These are phyloP conservation scores for Ctenochaetus hawaiiensis DNA, from an alignment of 2,797 vertebrate genomes.

Conservation along the genomic window DNA sequence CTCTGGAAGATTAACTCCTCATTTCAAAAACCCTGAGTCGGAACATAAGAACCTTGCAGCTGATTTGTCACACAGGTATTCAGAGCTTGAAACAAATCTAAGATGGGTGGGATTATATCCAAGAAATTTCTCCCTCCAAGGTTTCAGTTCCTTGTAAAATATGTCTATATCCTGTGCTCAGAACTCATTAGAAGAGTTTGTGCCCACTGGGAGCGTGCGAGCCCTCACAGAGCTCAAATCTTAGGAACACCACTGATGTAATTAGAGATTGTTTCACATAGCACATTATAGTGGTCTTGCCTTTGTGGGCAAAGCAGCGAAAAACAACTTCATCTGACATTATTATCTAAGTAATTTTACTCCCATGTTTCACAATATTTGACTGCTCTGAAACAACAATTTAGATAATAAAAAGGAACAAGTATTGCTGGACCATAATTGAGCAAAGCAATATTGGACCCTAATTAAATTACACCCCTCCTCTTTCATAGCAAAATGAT, in stretches of 20 bases:
- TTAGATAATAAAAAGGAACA: slow-evolving; percentile 69
- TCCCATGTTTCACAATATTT: slow-evolving; percentile 36
- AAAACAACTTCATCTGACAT: slow-evolving; percentile 52
- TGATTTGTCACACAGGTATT: slow-evolving; percentile 36
- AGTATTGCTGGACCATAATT: slow-evolving; percentile 52
- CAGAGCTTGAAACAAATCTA: slow-evolving; percentile 21
- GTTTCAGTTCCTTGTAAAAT: slow-evolving; percentile 61
- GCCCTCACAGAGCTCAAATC: slow-evolving; percentile 57
- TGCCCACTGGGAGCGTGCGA: slow-evolving; percentile 54
- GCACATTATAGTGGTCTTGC: slow-evolving; percentile 53
- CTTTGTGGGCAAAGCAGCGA: slow-evolving; percentile 57
- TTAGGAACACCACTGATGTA: slow-evolving; percentile 58
- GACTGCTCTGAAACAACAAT: slow-evolving; percentile 65
- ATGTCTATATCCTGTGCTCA: slow-evolving; percentile 59
- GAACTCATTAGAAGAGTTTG: slow-evolving; percentile 65
- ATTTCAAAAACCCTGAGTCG: slow-evolving; percentile 13
- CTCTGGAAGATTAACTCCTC: slow-evolving; percentile 2
- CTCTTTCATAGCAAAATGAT: slow-evolving; percentile 72
- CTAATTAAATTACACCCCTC: slow-evolving; percentile 77
- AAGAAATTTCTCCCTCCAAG: slow-evolving; percentile 43
- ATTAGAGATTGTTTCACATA: slow-evolving; percentile 70
- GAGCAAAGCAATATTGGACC: slow-evolving; percentile 61
- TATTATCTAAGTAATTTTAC: slow-evolving; percentile 47
- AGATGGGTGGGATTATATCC: slow-evolving; percentile 37
- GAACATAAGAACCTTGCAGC: background rate